Conservation (phyloP, 2,888 invertebrate species). For the Metellina segmentata region DNA sequence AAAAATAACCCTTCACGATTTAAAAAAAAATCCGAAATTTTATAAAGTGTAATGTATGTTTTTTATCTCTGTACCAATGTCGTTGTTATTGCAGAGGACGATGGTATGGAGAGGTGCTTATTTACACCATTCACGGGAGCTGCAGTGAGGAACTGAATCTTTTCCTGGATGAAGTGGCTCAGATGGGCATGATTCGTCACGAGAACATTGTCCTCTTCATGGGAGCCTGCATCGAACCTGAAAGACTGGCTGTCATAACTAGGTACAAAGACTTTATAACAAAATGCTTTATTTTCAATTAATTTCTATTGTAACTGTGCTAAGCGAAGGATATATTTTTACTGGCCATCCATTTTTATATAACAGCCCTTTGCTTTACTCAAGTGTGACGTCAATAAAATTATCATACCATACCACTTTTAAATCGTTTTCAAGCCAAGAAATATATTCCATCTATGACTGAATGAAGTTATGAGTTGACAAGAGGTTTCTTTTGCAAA, state of each 20-base stretch:
- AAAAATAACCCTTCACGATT: not conserved
- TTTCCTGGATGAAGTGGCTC: constrained; percentile 80
- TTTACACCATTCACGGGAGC: constrained; percentile 80
- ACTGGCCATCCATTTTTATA: not conserved
- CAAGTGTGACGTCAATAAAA: no score
- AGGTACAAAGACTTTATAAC: constrained; percentile 79
- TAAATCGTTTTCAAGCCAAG: not conserved
- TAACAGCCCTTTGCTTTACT: no score
- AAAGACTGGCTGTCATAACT: constrained; percentile 81
- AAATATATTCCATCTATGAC: not conserved
- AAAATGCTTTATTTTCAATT: no score
- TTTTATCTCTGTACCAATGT: no score
- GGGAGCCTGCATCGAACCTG: constrained; percentile 81
- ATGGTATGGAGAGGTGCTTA: constrained; percentile 82
- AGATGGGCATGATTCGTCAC: constrained; percentile 81
- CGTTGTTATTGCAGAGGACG: constrained; percentile 79
- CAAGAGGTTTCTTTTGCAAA: no score
- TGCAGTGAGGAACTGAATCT: constrained; percentile 77
- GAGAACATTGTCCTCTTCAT: constrained; percentile 82
- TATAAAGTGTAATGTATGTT: not conserved
- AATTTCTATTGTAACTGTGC: no score
- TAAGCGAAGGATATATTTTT: not conserved
- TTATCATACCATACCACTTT: no score
- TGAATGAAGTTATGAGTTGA: no score
- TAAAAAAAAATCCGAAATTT: not conserved